Conservation (phyloP, 2,888 invertebrate genomes). For the Eueremaeus valkanovi region DNA sequence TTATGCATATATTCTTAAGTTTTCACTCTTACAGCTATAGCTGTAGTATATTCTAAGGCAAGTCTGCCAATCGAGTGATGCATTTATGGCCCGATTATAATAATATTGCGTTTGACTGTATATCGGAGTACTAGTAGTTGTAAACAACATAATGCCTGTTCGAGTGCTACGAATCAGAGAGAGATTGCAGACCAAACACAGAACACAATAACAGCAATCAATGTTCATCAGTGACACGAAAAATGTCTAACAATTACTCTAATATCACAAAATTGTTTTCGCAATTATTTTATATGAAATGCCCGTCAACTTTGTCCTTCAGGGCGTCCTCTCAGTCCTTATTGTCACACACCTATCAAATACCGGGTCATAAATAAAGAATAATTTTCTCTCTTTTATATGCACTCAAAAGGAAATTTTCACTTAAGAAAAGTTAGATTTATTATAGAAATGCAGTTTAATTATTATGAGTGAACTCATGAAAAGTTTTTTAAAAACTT, state of each 20-base stretch:
- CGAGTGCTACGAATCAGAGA: background rate
- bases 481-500: too few species aligned
- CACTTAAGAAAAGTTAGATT: too few species aligned
- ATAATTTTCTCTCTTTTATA: too few species aligned
- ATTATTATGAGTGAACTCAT: too few species aligned
- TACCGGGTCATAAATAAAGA: background rate
- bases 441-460: too few species aligned
- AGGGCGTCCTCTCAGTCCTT: background rate
- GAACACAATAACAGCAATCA: conserved; percentile 7
- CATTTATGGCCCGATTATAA: conserved; percentile 7
- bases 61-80: background rate
- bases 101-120: background rate
- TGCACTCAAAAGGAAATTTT: too few species aligned
- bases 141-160: conserved; percentile 10
- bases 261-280: background rate
- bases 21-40: background rate
- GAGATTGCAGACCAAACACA: conserved; percentile 7
- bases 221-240: background rate
- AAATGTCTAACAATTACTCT: conserved; percentile 1
- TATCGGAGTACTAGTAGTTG: conserved; percentile 8
- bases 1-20: background rate
- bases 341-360: too few species aligned
- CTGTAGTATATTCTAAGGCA: background rate
- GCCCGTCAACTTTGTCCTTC: background rate
- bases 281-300: background rate